Base-by-base conservation (phyloP, 2,888 invertebrate species). In the Archips xylosteana region DNA sequence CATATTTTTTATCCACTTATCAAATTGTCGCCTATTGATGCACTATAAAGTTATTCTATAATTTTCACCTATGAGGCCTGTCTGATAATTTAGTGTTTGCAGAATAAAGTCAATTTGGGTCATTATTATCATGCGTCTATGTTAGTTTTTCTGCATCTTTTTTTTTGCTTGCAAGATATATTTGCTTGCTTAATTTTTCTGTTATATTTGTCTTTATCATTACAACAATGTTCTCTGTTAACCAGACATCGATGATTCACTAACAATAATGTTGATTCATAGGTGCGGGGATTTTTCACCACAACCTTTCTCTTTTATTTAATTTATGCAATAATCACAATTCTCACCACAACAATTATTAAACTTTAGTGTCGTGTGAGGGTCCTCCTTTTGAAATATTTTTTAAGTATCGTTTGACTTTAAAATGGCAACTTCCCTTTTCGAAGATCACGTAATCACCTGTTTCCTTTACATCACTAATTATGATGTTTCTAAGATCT, bases 1-100 rank as follows among this genome's bases (percentile, higher is more conserved):
- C 61, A 67, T 54, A 12, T 45, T 75, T 61, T 70, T 66, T 61
- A 60, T 75, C 62, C 65, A 49, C 71, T 62, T 59, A 67, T 57
- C 39, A 54, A 54, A 57, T 67, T 23, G 49, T 47, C 32, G 57
- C 32, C 57, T 57, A 32, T 57, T 23, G 23, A 57, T 57, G 57
- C 4, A 32, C n/a, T 32, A 32, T 32, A 32, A 32, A 57, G 6
- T 10, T 2, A 32, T 32, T 12, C 57, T 1, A 32, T 8, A 57
- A 32, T 32, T 57, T 32, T 54, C 54, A 8, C 32, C 57, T 3
- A 9, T 32, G 10, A 57, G 32, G 8, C 12, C 3, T 12, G 10
- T 10, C 3, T 3, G 5, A 23, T 2, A 12, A 57, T 9, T 10
- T 32, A 57, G 12, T 9, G 2, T 1, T 12, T 12, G 3, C 3